Evolutionary conservation across 2,113 vertebrate species (phyloP), one percentile per base, ranked within the genome.

Genomic region (Ptilorrhoa leucosticta): DNA sequence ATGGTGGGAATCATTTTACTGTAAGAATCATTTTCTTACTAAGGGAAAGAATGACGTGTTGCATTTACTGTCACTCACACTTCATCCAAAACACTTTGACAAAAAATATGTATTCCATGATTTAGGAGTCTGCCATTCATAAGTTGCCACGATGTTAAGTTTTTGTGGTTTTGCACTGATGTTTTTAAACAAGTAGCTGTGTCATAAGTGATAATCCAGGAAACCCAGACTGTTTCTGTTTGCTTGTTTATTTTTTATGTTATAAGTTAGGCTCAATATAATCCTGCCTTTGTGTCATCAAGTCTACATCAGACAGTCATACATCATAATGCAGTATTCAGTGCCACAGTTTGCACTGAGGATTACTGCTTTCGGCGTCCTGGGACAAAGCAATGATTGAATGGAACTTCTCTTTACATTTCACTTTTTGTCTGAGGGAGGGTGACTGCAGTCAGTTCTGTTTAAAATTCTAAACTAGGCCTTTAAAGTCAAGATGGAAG

Each of bases 141-240:
- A 87, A 93, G n/a, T 48, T 87, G 30, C 20, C 83, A 15, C 3
- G 3, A 82, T 66, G 53, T 89, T 40, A 69, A 48, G 35, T 71
- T 85, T 82, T 71, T 64, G 81, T 87, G 84, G 53, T 11, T 89
- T 91, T 65, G 10, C 63, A 68, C 24, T 23, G 48, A 64, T 91
- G 69, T 95, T 87, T 89, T 93, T 51, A 81, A 93, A 87, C 27
- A 84, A 86, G 65, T 60, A 90, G 39, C 37, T 88, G n/a, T 96
- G 39, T 94, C 94, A 76, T 91, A 86, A 80, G 61, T 53, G 93
- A 96, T 81, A 85, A 84, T 33, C 63, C 45, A 73, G 18, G 35
- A 78, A 90, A 84, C 22, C 26, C 78, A 95, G 83, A 90, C 50
- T 70, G 77, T 71, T 96, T 89, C 83, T 94, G 45, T 85, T 95